Conservation (phyloP, 92 coral and sea anemone species). For the Zoanthus sociatus region DNA sequence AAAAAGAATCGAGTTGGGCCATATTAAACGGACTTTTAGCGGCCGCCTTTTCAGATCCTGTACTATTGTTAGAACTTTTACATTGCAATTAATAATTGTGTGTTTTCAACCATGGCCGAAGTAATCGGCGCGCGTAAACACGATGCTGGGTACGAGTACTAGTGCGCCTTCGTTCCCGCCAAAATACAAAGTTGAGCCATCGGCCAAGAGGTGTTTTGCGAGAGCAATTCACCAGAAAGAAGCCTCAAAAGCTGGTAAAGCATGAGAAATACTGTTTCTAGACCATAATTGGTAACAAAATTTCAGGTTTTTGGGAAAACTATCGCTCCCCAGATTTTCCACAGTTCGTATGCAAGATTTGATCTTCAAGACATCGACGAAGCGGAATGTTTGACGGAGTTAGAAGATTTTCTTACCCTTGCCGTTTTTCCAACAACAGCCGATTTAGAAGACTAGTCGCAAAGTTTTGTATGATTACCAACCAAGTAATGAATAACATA, state of each 20-base stretch:
- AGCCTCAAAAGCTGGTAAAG: constrained; percentile 17
- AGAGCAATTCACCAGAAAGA: constrained; percentile 25
- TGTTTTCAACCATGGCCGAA: too few relatives aligned
- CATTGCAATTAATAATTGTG: too few relatives aligned
- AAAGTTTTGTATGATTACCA: background rate
- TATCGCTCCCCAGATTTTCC: constrained; percentile 37
- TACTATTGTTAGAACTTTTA: too few relatives aligned
- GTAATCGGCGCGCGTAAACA: too few relatives aligned
- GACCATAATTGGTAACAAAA: background rate
- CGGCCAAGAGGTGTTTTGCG: background rate
- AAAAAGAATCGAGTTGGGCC: too few relatives aligned
- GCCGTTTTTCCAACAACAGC: background rate
- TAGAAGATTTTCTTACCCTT: background rate
- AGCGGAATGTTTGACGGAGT: background rate
- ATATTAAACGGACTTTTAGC: too few relatives aligned
- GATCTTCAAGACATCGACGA: background rate
- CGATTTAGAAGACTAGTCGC: background rate
- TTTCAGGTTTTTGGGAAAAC: constrained; percentile 24
- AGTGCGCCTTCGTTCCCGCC: background rate
- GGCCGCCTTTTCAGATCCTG: too few relatives aligned
- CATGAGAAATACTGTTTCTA: constrained; percentile 22
- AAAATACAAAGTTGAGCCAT: constrained; percentile 46
- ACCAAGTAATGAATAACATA: background rate
- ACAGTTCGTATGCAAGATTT: constrained; percentile 38
- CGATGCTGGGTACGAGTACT: constrained; percentile 33